Evolutionary conservation across 2,113 vertebrate genomes (phyloP).

Genomic region (Benitochromis conjunctus): DNA sequence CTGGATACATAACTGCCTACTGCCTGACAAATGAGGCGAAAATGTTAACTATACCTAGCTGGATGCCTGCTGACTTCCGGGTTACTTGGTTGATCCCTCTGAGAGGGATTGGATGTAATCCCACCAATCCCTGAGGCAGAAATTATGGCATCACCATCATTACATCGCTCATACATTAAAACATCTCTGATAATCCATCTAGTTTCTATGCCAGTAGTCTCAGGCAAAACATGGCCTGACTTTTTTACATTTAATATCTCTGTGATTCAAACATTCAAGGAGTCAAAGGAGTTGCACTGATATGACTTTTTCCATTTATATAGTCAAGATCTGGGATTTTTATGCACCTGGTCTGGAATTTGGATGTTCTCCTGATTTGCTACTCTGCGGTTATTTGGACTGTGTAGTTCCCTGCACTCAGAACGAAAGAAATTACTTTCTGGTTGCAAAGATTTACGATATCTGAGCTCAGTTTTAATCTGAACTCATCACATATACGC

Average conservation of each 20-base stretch:
- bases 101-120: slow-evolving; percentile 52
- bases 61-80: slow-evolving; percentile 12
- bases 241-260: background rate
- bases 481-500: background rate
- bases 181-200: slow-evolving; percentile 23
- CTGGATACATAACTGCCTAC: background rate
- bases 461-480: background rate
- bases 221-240: background rate
- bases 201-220: background rate
- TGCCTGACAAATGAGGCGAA: background rate
- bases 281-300: background rate
- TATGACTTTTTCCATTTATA: background rate
- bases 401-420: background rate
- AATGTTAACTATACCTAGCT: slow-evolving; percentile 4
- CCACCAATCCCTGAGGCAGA: slow-evolving; percentile 41
- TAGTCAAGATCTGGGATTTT: background rate
- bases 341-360: background rate
- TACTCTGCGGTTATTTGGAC: background rate
- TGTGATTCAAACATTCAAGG: background rate
- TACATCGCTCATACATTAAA: slow-evolving; percentile 17
- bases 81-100: slow-evolving; percentile 37
- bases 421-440: background rate
- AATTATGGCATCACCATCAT: slow-evolving; percentile 41
- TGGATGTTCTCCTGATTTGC: background rate
- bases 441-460: background rate